Evolutionary conservation across 1,140 invertebrate genomes (phyloP), one percentile per base, ranked within the genome.

Genomic region (Odontomachus brunneus): DNA sequence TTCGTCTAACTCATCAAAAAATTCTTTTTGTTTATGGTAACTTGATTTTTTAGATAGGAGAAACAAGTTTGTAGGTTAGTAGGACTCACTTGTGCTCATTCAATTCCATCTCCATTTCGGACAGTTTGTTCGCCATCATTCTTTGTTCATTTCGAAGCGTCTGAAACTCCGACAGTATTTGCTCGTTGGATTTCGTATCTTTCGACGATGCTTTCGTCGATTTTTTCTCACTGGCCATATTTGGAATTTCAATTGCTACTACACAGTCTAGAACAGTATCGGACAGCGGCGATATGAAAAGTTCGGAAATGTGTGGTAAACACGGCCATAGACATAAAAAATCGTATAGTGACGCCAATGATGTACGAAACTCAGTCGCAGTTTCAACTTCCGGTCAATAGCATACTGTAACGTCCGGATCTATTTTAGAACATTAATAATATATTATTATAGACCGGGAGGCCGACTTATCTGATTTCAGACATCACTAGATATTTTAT

Each of bases 61-160:
- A 22, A 48, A 51, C 49, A 55, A 71, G 82, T 66, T 75, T 83
- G 66, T 57, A 91, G 89, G 91, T 91, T 90, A 89, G 24, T 48
- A 51, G n/a, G 78, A 75, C 26, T 75, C 96, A 99, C 98, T 98
- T 98, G 94, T 99, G 98, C 94, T 99, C 98, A 91, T 98, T 98
- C 57, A 98, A 95, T 92, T 99, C 98, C 94, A 97, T 96, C 95
- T 99, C 98, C 88, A 99, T 95, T 95, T 99, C 98, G 4, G 97
- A 96, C 76, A 99, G 95, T 95, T 99, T 99, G 83, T 95, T 96
- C 17, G 97, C 97, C 88, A 99, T 94, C 83, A 96, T 95, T 88
- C 98, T 95, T 94, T 99, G 98, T 91, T 99, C 98, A 89, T 96
- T 96, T 83, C 98, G 95, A 69, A 99, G 94, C 72, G 95, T 95